Evolutionary conservation across 2,888 invertebrate species (phyloP).

Genomic region (Platynereis dumerilii): DNA sequence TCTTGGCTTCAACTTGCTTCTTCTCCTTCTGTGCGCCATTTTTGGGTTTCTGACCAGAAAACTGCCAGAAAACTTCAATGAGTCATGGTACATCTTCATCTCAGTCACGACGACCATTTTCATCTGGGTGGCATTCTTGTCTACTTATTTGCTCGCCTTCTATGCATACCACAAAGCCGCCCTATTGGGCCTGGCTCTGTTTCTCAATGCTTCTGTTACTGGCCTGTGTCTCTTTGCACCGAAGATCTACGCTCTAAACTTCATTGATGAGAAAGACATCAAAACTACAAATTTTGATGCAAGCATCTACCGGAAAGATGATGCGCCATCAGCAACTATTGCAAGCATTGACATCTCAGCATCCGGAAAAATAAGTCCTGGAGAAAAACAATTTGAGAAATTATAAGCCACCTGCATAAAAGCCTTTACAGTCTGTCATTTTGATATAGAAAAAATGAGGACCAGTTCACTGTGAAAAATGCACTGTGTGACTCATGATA

Average conservation of each 20-base stretch:
- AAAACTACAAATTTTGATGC: constrained; percentile 1
- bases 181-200: neutral
- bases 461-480: too few species aligned
- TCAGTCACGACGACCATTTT: neutral
- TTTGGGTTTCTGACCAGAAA: constrained; percentile 6
- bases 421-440: too few species aligned
- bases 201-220: neutral
- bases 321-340: too few species aligned
- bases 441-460: too few species aligned
- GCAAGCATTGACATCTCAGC: too few species aligned
- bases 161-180: constrained; percentile 7
- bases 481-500: too few species aligned
- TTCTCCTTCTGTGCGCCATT: constrained; percentile 1
- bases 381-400: too few species aligned
- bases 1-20: neutral
- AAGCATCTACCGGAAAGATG: too few species aligned
- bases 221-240: neutral
- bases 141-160: neutral
- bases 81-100: constrained; percentile 11
- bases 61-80: constrained; percentile 10
- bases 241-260: neutral
- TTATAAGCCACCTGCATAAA: too few species aligned
- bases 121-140: constrained; percentile 5
- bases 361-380: too few species aligned
- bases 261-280: constrained; percentile 5